These are phyloP conservation scores for Octodon degus DNA, from an alignment of 2,113 vertebrate genomes.

Conservation along the genomic window DNA sequence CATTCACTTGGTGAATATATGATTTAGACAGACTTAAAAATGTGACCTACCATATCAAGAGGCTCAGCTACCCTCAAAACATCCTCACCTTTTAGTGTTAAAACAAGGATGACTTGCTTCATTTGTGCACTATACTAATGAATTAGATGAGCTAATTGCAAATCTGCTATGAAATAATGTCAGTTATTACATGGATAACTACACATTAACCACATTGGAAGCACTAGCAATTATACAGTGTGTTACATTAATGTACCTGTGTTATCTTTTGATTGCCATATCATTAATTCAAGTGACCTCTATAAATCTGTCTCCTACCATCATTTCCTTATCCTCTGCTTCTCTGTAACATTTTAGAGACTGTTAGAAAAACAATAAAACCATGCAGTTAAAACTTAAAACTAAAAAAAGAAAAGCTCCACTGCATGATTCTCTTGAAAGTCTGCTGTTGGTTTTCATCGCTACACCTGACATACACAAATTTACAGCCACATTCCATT, in stretches of 20 bases:
- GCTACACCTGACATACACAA: not conserved
- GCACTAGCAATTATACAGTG: constrained; percentile 77
- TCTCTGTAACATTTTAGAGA: constrained; percentile 62
- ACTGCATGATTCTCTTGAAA: not conserved
- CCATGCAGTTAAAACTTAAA: not conserved
- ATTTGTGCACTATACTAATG: constrained; percentile 59
- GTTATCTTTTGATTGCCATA: constrained; percentile 77
- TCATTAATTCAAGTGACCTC: constrained; percentile 77
- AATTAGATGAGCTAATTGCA: constrained; percentile 75
- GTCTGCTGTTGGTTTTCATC: not conserved
- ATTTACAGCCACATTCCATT: not conserved
- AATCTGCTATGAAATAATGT: constrained; percentile 82
- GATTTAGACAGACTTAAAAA: constrained; percentile 55
- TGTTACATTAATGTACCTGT: constrained; percentile 72
- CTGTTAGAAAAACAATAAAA: constrained; percentile 47
- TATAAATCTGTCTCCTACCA: constrained; percentile 72
- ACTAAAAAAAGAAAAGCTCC: not conserved
- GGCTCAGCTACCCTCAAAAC: constrained; percentile 59
- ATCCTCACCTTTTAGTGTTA: constrained; percentile 60
- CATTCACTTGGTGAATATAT: not conserved
- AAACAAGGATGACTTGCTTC: constrained; percentile 73
- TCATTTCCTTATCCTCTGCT: constrained; percentile 72
- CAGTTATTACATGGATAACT: constrained; percentile 81
- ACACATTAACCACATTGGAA: constrained; percentile 80
- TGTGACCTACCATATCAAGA: constrained; percentile 61